These are phyloP conservation scores for Agrypnia vestita DNA, from an alignment of 1,140 invertebrate genomes.

Conservation along the genomic window DNA sequence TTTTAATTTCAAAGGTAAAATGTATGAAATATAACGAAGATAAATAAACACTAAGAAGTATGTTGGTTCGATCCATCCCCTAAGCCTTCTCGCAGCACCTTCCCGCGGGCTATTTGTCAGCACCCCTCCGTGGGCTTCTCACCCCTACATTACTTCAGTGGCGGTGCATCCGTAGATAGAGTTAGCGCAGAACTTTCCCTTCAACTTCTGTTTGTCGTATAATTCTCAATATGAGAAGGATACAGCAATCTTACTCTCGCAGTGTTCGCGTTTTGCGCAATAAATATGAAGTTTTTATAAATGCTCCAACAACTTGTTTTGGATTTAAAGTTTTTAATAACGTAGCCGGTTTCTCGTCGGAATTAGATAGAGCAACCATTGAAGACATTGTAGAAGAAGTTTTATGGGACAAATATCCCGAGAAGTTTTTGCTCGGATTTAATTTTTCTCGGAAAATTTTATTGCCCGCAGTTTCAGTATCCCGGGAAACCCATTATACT, in stretches of 20 bases:
- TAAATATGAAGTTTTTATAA: conserved; percentile 41
- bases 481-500: no score
- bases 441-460: conserved; percentile 3
- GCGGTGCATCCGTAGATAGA: conserved; percentile 3
- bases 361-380: conserved; percentile 14
- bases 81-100: neutral
- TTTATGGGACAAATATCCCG: conserved; percentile 8
- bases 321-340: conserved; percentile 29
- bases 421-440: neutral
- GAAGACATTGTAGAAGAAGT: conserved; percentile 2
- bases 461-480: neutral
- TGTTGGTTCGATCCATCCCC: conserved; percentile 7
- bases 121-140: neutral
- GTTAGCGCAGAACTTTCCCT: conserved; percentile 5
- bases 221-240: conserved; percentile 31
- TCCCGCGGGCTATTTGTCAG: neutral
- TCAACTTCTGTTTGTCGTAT: conserved; percentile 22
- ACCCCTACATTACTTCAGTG: neutral
- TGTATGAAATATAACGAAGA: no score
- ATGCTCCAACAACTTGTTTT: conserved; percentile 32
- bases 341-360: conserved; percentile 7
- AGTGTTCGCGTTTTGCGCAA: conserved; percentile 36
- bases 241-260: conserved; percentile 11
- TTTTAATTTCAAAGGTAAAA: no score
- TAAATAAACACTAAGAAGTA: conserved; percentile 10